Percentiles rank a stretch among this genome's conserved stretches.
phyloP scores from a whole-genome alignment of 1,140 invertebrate genomes.

The Ceratosolen solmsi region DNA sequence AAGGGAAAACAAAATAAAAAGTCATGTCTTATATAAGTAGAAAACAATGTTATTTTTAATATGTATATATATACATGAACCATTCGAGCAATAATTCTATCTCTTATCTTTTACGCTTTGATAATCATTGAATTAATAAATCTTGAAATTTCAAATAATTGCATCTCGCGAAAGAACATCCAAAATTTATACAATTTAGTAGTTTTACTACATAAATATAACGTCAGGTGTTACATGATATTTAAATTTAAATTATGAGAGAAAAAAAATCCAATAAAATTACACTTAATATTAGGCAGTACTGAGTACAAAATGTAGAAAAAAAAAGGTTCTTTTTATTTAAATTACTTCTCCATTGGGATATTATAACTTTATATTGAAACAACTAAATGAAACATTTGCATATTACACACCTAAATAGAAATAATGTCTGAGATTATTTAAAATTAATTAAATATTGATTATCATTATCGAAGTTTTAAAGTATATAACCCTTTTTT shows the following conservation, averaged over 20 bases:
- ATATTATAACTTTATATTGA: neutral
- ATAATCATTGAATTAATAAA: slow-evolving; percentile 40
- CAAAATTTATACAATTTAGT: slow-evolving; percentile 36
- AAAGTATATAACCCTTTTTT: slow-evolving; percentile 17
- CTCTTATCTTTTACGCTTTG: slow-evolving; percentile 32
- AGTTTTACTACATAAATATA: slow-evolving; percentile 34
- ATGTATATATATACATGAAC: slow-evolving; percentile 62
- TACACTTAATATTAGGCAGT: slow-evolving; percentile 34
- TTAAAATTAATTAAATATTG: slow-evolving; percentile 6
- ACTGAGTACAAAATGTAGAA: slow-evolving; percentile 24
- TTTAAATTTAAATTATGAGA: slow-evolving; percentile 25
- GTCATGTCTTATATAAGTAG: slow-evolving; percentile 58
- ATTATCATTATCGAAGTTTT: neutral
- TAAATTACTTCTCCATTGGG: neutral
- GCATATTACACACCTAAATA: no score
- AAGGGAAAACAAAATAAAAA: slow-evolving; percentile 13
- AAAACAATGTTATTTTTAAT: slow-evolving; percentile 61
- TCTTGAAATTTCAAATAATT: slow-evolving; percentile 13
- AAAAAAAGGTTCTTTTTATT: slow-evolving; percentile 26
- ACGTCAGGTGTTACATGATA: neutral
- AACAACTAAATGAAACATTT: neutral
- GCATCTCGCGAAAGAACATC: neutral
- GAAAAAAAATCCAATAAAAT: slow-evolving; percentile 16
- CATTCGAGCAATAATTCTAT: slow-evolving; percentile 24
- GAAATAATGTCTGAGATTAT: neutral